Evolutionary conservation across 2,113 vertebrate species (phyloP).

Genomic region (Halcyon senegalensis): DNA sequence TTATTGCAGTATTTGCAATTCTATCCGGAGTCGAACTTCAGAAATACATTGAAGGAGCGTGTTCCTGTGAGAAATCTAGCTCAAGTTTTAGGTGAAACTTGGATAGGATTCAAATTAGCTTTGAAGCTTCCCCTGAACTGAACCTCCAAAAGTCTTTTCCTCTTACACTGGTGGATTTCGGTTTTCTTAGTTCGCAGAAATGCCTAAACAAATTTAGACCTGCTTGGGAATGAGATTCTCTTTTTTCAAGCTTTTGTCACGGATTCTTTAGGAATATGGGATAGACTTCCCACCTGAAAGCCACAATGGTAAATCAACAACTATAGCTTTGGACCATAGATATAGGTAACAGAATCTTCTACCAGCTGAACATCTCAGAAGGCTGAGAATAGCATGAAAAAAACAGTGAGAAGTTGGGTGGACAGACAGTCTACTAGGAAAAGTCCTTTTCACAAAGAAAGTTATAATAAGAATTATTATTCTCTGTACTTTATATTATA

Average conservation of each 20-base stretch:
- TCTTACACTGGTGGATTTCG: not conserved
- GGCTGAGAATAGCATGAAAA: not conserved
- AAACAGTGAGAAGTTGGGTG: not conserved
- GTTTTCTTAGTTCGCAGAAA: not conserved
- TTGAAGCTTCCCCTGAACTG: not conserved
- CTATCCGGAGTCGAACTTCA: not conserved
- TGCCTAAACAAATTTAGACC: not conserved
- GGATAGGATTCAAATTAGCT: not conserved
- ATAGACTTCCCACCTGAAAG: not conserved
- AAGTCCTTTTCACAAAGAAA: not conserved
- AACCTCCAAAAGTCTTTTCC: not conserved
- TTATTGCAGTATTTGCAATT: slow-evolving; percentile 7
- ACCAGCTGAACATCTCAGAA: not conserved
- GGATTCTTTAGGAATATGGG: not conserved
- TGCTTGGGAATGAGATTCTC: not conserved
- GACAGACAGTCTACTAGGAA: not conserved
- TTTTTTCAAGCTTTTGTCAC: not conserved
- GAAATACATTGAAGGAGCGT: not conserved
- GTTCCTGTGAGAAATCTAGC: not conserved
- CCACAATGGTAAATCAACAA: not conserved
- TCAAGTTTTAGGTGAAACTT: not conserved
- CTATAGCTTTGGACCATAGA: not conserved
- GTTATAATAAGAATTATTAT: not conserved
- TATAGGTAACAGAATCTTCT: not conserved
- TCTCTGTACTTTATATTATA: not conserved